phyloP scores from a whole-genome alignment of 2,888 invertebrate genomes.

The Heliconius hortense region DNA sequence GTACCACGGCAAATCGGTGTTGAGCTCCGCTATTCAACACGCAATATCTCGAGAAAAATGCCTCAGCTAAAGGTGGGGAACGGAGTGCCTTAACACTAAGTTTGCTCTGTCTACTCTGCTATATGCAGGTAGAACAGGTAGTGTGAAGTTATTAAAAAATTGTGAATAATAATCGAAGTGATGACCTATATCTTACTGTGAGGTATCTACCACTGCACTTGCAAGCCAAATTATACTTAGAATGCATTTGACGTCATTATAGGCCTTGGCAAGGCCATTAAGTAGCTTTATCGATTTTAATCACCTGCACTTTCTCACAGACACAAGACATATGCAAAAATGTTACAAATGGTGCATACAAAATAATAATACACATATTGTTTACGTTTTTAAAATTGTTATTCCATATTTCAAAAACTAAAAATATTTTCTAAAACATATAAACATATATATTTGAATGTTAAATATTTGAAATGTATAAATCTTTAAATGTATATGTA shows the following conservation, averaged over 20 bases:
- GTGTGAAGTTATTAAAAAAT: neutral
- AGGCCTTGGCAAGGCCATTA: constrained; percentile 18
- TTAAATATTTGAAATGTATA: too few species aligned
- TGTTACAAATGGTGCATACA: neutral
- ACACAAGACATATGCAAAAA: constrained; percentile 7
- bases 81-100: neutral
- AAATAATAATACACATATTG: neutral
- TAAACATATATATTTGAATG: too few species aligned
- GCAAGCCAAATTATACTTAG: neutral
- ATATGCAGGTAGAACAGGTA: neutral
- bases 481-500: too few species aligned
- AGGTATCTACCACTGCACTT: neutral
- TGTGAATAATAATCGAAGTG: too few species aligned
- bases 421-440: too few species aligned
- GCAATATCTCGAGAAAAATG: neutral
- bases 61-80: neutral
- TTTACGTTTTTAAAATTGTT: too few species aligned
- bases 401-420: too few species aligned
- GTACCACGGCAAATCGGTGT: neutral
- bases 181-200: neutral
- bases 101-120: neutral
- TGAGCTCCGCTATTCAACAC: neutral
- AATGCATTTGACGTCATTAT: constrained; percentile 20
- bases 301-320: constrained; percentile 22
- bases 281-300: constrained; percentile 8